Conservation (phyloP, 2,113 vertebrate species). For the Agelaius tricolor region DNA sequence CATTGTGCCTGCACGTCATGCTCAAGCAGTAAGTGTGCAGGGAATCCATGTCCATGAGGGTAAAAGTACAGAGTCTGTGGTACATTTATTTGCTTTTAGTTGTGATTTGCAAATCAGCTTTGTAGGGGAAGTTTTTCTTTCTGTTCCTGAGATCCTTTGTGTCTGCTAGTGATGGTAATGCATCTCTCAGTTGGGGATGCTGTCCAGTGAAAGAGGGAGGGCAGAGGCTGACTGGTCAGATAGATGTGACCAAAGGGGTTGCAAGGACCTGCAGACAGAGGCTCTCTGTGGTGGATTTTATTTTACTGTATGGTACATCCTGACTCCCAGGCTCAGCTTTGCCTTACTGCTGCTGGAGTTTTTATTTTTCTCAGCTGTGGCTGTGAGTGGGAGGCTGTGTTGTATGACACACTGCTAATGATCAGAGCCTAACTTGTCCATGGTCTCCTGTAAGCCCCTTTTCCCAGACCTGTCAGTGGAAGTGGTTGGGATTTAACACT, state of each 20-base stretch:
- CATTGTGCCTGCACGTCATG: fast-evolving
- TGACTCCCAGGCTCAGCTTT: neutral
- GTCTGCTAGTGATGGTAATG: neutral
- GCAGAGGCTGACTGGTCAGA: neutral
- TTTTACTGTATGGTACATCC: neutral
- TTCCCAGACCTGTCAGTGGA: neutral
- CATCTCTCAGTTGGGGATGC: neutral
- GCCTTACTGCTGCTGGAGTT: neutral
- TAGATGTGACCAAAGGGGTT: neutral
- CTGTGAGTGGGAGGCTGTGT: neutral
- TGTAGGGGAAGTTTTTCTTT: neutral
- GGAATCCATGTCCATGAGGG: neutral
- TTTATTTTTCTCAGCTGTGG: neutral
- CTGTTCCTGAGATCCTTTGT: neutral
- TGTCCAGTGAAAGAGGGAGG: neutral
- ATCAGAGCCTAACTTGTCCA: neutral
- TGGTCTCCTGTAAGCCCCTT: neutral
- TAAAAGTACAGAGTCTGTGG: neutral
- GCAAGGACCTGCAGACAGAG: neutral
- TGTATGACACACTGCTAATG: fast-evolving
- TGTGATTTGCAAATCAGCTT: neutral
- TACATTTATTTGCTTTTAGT: neutral
- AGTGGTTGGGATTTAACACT: neutral
- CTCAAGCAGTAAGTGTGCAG: neutral
- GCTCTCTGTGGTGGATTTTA: neutral